Evolutionary conservation across 2,113 vertebrate species (phyloP).

Genomic region (Notothenia rossii): DNA sequence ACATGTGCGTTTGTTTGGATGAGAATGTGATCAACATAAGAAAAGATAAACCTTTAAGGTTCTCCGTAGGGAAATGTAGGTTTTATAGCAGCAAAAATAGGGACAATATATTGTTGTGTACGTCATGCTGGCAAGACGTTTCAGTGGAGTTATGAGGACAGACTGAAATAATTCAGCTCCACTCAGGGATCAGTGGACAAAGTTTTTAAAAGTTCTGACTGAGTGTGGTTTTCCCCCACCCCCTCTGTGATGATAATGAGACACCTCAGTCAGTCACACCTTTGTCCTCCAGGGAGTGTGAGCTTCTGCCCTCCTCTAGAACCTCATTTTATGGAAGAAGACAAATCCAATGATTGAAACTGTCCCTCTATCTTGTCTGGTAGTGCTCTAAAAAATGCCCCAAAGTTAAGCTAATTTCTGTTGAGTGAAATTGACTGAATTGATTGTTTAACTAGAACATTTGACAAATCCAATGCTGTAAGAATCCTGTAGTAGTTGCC

Average conservation of each 20-base stretch:
- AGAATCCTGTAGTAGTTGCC: conserved; percentile 14
- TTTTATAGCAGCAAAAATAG: not conserved
- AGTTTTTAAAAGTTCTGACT: conserved; percentile 16
- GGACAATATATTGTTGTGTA: not conserved
- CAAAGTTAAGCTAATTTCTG: too few species aligned
- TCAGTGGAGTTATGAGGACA: conserved; percentile 3
- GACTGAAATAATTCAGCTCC: not conserved
- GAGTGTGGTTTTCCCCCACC: conserved; percentile 3
- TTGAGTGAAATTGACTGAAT: too few species aligned
- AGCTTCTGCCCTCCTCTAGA: conserved; percentile 17
- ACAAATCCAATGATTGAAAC: too few species aligned
- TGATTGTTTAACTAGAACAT: too few species aligned
- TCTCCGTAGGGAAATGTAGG: too few species aligned
- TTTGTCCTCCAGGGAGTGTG: conserved; percentile 36
- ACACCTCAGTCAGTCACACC: conserved; percentile 40
- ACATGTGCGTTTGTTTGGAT: too few species aligned
- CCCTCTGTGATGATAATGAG: conserved; percentile 37
- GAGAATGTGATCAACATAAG: too few species aligned
- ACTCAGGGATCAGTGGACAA: conserved; percentile 1
- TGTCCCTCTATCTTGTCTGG: too few species aligned
- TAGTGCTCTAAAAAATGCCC: too few species aligned
- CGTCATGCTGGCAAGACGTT: not conserved
- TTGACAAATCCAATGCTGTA: too few species aligned
- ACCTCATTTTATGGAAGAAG: not conserved
- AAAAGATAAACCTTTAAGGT: too few species aligned